Percentiles rank a stretch among this genome's conserved stretches.
phyloP scores from a whole-genome alignment of 2,888 invertebrate genomes.

The Gymnocheta viridis region DNA sequence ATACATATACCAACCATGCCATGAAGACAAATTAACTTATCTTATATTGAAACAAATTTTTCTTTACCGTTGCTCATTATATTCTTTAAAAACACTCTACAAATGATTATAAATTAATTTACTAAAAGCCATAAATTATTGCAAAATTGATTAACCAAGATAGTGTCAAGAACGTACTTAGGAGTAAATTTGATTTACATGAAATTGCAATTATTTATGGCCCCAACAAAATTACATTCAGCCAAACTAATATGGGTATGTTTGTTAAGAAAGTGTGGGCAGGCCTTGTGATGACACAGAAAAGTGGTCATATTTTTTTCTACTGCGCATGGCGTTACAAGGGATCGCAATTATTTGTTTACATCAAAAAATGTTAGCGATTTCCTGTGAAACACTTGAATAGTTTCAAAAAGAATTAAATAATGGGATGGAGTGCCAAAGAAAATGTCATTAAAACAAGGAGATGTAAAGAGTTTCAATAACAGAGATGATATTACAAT shows the following conservation, averaged over 20 bases:
- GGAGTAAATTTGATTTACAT: conserved; percentile 61
- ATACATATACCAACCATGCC: neutral
- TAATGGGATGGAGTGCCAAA: no score
- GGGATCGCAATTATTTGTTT: no score
- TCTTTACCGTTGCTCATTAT: neutral
- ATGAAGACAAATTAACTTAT: neutral
- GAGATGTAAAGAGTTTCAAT: no score
- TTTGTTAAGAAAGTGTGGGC: neutral
- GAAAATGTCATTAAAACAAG: no score
- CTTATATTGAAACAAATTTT: neutral
- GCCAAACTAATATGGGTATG: neutral
- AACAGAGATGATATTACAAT: no score
- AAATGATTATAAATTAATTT: conserved; percentile 38
- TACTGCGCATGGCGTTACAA: no score
- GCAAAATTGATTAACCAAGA: conserved; percentile 49
- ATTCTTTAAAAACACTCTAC: neutral
- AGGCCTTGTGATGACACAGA: conserved; percentile 43
- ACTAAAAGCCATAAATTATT: conserved; percentile 33
- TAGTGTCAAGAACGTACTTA: conserved; percentile 32
- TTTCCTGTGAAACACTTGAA: no score
- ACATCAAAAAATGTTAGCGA: no score
- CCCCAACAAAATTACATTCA: conserved; percentile 5
- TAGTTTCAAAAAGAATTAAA: no score
- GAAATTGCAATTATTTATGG: conserved; percentile 54
- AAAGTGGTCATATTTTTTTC: no score